Conservation (phyloP, 2,113 vertebrate genomes). For the Cheirogaleus medius region DNA sequence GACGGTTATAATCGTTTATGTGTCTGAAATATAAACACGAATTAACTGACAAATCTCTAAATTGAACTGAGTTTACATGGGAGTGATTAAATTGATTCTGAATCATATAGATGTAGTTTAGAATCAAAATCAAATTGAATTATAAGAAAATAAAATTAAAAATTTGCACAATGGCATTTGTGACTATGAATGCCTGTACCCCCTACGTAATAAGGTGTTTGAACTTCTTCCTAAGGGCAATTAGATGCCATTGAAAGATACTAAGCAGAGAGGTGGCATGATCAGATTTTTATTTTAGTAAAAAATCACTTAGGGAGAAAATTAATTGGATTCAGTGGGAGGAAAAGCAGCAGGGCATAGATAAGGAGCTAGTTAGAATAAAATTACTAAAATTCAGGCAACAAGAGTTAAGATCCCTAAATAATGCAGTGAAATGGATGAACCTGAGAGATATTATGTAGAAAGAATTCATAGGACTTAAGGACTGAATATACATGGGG, state of each 20-base stretch:
- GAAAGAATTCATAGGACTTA: conserved; percentile 2
- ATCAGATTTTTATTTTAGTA: conserved; percentile 53
- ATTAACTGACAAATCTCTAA: not conserved
- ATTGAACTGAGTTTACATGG: not conserved
- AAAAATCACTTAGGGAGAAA: conserved; percentile 59
- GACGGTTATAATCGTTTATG: not conserved
- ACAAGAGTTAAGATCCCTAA: conserved; percentile 11
- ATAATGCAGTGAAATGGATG: not conserved
- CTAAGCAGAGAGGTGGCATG: not conserved
- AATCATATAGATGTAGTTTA: not conserved
- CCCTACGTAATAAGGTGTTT: not conserved
- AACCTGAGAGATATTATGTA: not conserved
- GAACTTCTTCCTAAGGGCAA: conserved; percentile 22
- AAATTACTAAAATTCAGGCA: conserved; percentile 9
- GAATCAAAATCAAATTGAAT: not conserved
- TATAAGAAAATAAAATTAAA: conserved; percentile 19
- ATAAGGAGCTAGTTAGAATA: conserved; percentile 29
- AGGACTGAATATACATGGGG: not conserved
- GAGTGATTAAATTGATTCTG: not conserved
- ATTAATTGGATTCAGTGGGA: conserved; percentile 57
- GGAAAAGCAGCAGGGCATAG: conserved; percentile 10
- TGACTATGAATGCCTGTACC: not conserved
- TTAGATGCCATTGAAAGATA: conserved; percentile 31
- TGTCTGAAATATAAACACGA: not conserved
- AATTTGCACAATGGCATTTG: not conserved